Conservation (phyloP, 30 jellyfish, hydroid and myxozoan genomes). For the Mastigias papua region DNA sequence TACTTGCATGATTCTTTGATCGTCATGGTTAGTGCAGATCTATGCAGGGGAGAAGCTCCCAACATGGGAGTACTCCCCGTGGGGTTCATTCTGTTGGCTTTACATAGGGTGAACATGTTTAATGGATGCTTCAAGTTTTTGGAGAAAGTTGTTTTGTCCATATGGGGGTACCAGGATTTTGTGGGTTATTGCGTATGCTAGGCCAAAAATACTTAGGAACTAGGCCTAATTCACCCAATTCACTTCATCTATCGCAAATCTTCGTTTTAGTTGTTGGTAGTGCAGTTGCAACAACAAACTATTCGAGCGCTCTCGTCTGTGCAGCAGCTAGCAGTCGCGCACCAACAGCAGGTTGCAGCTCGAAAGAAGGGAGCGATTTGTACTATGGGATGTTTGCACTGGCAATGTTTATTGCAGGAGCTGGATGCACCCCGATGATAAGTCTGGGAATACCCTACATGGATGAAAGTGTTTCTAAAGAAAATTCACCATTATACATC, state of each 20-base stretch:
- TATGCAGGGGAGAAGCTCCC: too few species aligned
- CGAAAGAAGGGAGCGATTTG: slow-evolving; percentile 22
- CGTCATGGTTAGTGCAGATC: too few species aligned
- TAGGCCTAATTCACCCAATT: too few species aligned
- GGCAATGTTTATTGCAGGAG: slow-evolving; percentile 80
- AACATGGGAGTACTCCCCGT: too few species aligned
- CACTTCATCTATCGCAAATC: neutral
- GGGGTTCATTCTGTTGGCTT: too few species aligned
- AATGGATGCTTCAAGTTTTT: too few species aligned
- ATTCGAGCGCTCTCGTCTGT: slow-evolving; percentile 50
- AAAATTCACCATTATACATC: slow-evolving; percentile 72
- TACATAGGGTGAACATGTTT: too few species aligned
- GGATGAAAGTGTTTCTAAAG: slow-evolving; percentile 82
- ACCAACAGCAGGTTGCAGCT: slow-evolving; percentile 13
- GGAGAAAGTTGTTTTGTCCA: too few species aligned
- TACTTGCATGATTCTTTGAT: too few species aligned
- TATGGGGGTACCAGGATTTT: too few species aligned
- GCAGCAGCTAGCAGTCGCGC: slow-evolving; percentile 37
- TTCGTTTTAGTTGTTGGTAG: neutral
- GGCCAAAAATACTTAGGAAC: too few species aligned
- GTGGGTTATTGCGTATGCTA: too few species aligned
- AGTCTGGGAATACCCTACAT: slow-evolving; percentile 83
- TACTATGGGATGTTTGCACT: slow-evolving; percentile 40
- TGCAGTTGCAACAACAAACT: slow-evolving; percentile 19
- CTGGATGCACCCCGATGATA: slow-evolving; percentile 82